These are phyloP conservation scores for Spondyliosoma cantharus DNA, from an alignment of 2,797 vertebrate genomes.

Conservation along the genomic window DNA sequence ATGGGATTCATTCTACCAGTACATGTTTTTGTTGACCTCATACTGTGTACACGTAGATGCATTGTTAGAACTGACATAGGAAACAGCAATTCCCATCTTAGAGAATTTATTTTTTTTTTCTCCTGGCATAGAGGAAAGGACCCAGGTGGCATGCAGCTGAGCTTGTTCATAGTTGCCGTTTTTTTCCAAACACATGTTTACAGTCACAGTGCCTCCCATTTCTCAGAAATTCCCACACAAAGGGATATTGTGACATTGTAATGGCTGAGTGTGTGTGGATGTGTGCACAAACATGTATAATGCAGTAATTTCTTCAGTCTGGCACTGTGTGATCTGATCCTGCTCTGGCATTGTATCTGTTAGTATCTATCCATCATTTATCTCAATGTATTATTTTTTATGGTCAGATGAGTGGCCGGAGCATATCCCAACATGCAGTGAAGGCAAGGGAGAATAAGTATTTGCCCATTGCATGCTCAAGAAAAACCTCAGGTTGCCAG, in stretches of 20 bases:
- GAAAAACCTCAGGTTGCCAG: neutral
- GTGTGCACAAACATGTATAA: conserved; percentile 6
- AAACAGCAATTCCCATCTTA: conserved; percentile 52
- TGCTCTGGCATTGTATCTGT: conserved; percentile 1
- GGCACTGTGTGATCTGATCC: conserved; percentile 15
- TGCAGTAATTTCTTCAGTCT: conserved; percentile 8
- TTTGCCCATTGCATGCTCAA: neutral
- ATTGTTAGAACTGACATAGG: conserved; percentile 54
- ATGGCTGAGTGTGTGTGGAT: neutral
- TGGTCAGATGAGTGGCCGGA: neutral
- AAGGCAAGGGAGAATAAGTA: neutral
- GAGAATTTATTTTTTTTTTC: conserved; percentile 45
- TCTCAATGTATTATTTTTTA: neutral
- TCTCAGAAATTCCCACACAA: conserved; percentile 50
- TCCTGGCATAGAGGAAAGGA: conserved; percentile 41
- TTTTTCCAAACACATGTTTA: conserved; percentile 64
- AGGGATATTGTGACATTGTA: conserved; percentile 41
- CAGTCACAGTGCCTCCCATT: conserved; percentile 37
- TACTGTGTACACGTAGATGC: conserved; percentile 23
- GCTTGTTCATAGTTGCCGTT: conserved; percentile 44
- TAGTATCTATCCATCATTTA: conserved; percentile 19
- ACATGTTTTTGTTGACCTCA: conserved; percentile 22
- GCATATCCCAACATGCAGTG: conserved; percentile 4
- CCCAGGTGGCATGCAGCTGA: conserved; percentile 71
- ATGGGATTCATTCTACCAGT: conserved; percentile 6